phyloP scores from a whole-genome alignment of 1,140 invertebrate species.

The Oscheius sp. region DNA sequence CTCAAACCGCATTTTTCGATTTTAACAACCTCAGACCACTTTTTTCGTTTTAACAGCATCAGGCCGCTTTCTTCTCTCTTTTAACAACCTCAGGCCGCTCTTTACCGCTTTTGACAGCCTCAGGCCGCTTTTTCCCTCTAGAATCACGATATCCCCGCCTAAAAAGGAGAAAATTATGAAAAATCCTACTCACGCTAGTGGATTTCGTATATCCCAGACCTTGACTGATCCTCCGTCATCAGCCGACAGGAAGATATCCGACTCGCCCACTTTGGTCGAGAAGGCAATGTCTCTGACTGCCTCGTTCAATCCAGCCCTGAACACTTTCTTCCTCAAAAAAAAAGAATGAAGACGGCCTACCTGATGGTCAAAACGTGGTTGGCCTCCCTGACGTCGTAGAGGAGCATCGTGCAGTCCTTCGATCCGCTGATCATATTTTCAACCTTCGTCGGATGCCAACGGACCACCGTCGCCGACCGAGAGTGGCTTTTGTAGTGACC shows the following conservation, averaged over 20 bases:
- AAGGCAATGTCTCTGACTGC: slow-evolving; percentile 11
- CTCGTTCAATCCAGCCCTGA: slow-evolving; percentile 10
- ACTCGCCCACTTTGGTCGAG: background rate
- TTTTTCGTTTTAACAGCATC: too few relatives aligned
- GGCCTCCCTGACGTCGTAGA: background rate
- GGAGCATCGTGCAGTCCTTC: background rate
- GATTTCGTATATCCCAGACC: slow-evolving; percentile 17
- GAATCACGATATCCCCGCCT: too few relatives aligned
- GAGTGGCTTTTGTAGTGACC: slow-evolving; percentile 5
- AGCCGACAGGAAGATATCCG: slow-evolving; percentile 11
- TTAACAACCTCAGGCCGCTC: too few relatives aligned
- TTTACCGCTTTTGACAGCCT: too few relatives aligned
- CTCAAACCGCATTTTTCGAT: too few relatives aligned
- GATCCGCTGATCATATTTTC: slow-evolving; percentile 13
- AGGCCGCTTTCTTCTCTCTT: too few relatives aligned
- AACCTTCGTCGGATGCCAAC: background rate
- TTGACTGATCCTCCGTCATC: slow-evolving; percentile 21
- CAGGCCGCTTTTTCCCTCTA: too few relatives aligned
- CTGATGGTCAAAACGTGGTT: background rate
- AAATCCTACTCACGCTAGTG: background rate
- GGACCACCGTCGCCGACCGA: slow-evolving; percentile 15
- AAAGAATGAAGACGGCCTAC: background rate
- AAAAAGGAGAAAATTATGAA: background rate
- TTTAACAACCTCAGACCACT: too few relatives aligned
- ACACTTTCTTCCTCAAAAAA: background rate